Evolutionary conservation across 1,140 invertebrate genomes (phyloP).

Genomic region (Pomacea maculata): DNA sequence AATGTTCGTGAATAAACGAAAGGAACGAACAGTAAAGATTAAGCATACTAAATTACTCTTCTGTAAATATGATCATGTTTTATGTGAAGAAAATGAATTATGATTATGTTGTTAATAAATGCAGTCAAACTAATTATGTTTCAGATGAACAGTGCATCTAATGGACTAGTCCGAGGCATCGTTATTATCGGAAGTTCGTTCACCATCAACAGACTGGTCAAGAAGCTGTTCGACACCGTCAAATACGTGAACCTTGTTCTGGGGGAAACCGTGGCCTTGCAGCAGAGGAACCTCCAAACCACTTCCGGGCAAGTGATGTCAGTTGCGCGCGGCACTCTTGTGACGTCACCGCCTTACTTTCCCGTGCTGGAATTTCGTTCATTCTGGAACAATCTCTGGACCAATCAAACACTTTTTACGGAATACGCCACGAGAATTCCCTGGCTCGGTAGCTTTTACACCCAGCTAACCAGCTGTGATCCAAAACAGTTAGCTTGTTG

Average conservation of each 20-base stretch:
- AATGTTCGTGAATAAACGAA: no score
- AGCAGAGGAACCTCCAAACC: neutral
- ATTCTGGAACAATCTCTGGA: slow-evolving; percentile 11
- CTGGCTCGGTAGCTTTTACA: neutral
- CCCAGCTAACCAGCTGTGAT: neutral
- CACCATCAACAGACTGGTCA: neutral
- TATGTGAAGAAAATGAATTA: no score
- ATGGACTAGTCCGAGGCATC: slow-evolving; percentile 10
- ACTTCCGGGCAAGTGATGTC: neutral
- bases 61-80: no score
- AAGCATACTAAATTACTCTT: no score
- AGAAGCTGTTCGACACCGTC: neutral
- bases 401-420: neutral
- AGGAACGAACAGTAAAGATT: no score
- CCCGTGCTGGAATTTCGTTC: neutral
- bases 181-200: neutral
- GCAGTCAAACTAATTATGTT: no score
- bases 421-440: neutral
- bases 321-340: neutral
- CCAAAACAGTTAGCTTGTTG: neutral
- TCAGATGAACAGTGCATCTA: slow-evolving; percentile 3
- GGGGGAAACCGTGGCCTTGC: slow-evolving; percentile 1
- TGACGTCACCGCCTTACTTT: slow-evolving; percentile 2
- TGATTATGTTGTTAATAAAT: no score
- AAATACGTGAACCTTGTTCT: neutral